Evolutionary conservation across 2,113 vertebrate genomes (phyloP).

Genomic region (Hydrolagus affinis): DNA sequence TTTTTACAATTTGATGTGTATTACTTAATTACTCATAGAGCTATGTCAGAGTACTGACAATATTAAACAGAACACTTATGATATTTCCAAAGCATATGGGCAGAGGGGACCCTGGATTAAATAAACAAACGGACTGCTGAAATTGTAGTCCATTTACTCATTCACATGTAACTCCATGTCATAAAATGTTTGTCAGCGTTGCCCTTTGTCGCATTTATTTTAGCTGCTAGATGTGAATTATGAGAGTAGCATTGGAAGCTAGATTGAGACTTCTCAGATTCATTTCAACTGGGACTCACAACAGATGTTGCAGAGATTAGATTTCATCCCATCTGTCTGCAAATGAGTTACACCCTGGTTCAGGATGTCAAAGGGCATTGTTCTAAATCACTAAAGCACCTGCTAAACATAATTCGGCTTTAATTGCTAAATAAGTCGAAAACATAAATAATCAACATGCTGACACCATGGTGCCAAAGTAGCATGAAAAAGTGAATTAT

Average conservation of each 20-base stretch:
- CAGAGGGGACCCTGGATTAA: background rate
- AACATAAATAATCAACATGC: background rate
- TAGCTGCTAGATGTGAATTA: background rate
- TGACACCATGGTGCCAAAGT: background rate
- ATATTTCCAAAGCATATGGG: background rate
- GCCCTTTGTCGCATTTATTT: background rate
- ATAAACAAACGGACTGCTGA: background rate
- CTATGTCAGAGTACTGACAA: no score
- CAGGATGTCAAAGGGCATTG: background rate
- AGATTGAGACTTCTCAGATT: background rate
- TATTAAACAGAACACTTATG: background rate
- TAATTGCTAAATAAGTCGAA: background rate
- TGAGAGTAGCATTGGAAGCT: background rate
- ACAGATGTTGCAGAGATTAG: background rate
- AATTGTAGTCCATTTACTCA: background rate
- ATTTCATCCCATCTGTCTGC: background rate
- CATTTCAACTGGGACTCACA: background rate
- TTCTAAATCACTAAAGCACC: background rate
- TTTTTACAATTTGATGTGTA: no score
- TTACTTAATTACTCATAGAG: no score
- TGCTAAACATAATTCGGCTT: background rate
- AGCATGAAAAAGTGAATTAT: background rate
- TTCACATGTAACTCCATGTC: background rate
- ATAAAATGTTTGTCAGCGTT: background rate
- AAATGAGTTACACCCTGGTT: background rate